A percentile compares a stretch with the other conserved stretches of the same genome.
Evolutionary conservation across 1,140 invertebrate genomes (phyloP).

Genomic region (Drosophila funebris): DNA sequence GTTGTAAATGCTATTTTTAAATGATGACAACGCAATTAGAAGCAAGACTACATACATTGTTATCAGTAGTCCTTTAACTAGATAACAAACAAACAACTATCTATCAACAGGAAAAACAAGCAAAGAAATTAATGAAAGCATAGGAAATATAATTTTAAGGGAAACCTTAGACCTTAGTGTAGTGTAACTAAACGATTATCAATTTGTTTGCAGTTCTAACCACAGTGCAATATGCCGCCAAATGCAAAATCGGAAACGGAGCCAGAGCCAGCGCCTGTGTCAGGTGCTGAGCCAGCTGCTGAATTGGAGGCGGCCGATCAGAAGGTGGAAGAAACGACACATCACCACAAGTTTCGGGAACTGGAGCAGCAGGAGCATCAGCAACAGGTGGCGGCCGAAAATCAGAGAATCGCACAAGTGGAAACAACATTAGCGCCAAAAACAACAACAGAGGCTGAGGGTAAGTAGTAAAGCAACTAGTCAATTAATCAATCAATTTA

Average conservation of each 20-base stretch:
- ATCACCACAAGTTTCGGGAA: slow-evolving; percentile 72
- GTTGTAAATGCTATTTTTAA: slow-evolving; percentile 50
- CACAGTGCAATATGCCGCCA: slow-evolving; percentile 80
- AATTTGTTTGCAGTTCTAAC: slow-evolving; percentile 24
- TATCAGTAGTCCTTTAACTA: not conserved
- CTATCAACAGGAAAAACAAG: not conserved
- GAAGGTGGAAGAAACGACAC: slow-evolving; percentile 70
- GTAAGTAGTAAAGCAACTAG: slow-evolving; percentile 43
- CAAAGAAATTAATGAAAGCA: no score
- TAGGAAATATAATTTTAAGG: no score
- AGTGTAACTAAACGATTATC: not conserved
- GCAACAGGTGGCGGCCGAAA: slow-evolving; percentile 52
- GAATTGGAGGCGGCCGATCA: slow-evolving; percentile 67
- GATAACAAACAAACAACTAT: no score
- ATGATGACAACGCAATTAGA: slow-evolving; percentile 7
- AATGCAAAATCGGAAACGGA: slow-evolving; percentile 70
- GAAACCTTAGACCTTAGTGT: no score
- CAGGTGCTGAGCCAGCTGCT: slow-evolving; percentile 44
- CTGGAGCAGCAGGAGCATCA: slow-evolving; percentile 46
- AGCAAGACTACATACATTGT: slow-evolving; percentile 7
- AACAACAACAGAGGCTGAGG: slow-evolving; percentile 75
- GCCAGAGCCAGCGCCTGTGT: slow-evolving; percentile 62
- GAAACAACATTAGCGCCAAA: slow-evolving; percentile 68
- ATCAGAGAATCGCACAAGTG: slow-evolving; percentile 75
- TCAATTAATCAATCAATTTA: no score